phyloP scores from a whole-genome alignment of 2,888 invertebrate species.

The Caenorhabditis sp. region DNA sequence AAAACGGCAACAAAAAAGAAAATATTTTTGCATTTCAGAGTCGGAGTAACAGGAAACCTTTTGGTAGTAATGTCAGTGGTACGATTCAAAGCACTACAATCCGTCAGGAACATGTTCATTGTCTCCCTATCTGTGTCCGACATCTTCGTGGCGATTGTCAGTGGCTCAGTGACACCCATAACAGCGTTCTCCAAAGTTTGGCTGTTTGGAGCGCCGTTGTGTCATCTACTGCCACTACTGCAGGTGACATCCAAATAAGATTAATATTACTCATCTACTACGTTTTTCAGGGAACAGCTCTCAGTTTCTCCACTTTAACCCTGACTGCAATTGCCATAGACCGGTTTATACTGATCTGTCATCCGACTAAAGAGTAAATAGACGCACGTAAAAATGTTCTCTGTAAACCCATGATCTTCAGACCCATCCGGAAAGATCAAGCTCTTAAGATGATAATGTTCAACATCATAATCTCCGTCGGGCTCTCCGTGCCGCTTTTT shows the following conservation, averaged over 20 bases:
- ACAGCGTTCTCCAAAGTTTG: conserved; percentile 94
- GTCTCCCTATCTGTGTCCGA: conserved; percentile 87
- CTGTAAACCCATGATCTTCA: conserved; percentile 38
- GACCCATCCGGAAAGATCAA: conserved; percentile 77
- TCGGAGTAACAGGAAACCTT: conserved; percentile 79
- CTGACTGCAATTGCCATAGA: conserved; percentile 97
- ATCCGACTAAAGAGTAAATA: conserved; percentile 76
- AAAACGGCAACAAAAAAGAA: neutral
- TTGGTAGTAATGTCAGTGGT: conserved; percentile 78
- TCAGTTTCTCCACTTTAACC: conserved; percentile 97
- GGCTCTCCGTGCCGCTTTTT: conserved; percentile 78
- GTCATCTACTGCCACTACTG: conserved; percentile 94
- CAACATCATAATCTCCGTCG: conserved; percentile 73
- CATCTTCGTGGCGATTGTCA: conserved; percentile 92
- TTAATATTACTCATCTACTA: neutral
- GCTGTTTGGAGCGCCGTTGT: conserved; percentile 93
- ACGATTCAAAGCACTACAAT: conserved; percentile 76
- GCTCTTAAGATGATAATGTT: conserved; percentile 78
- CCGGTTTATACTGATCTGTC: conserved; percentile 86
- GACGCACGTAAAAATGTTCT: no score
- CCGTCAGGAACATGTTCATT: conserved; percentile 82
- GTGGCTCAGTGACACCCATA: conserved; percentile 95
- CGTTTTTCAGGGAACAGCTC: conserved; percentile 88
- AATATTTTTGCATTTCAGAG: no score
- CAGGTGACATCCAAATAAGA: conserved; percentile 86